These are phyloP conservation scores for Actinia equina DNA, from an alignment of 64 coral and sea anemone species.

Conservation along the genomic window DNA sequence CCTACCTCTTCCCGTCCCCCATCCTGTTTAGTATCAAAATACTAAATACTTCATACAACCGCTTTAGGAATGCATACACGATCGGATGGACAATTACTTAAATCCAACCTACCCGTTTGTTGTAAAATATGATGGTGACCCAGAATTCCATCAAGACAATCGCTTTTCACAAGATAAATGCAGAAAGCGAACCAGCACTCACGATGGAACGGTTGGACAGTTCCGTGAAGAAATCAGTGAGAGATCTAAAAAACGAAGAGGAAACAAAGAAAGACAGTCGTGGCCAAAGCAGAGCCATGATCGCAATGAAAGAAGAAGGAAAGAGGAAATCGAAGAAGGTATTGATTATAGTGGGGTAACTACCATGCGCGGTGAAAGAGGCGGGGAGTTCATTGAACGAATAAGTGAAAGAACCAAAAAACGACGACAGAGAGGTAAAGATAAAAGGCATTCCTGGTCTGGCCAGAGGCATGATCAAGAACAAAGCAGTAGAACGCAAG, in stretches of 20 bases:
- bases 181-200: neutral
- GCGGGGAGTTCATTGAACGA: neutral
- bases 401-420: neutral
- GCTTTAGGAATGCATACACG: conserved; percentile 52
- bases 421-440: neutral
- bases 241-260: neutral
- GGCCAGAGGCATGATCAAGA: neutral
- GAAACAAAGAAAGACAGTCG: neutral
- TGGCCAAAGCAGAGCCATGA: neutral
- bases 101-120: conserved; percentile 38
- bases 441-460: neutral
- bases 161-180: neutral
- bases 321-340: neutral
- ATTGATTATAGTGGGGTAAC: neutral
- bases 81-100: neutral
- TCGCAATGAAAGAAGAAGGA: neutral
- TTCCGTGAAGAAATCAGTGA: neutral
- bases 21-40: neutral
- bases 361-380: neutral
- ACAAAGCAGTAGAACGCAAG: neutral
- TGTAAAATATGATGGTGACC: conserved; percentile 43
- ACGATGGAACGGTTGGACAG: neutral
- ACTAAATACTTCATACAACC: neutral
- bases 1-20: neutral
- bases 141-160: neutral